Base-by-base conservation (phyloP, 1,140 invertebrate genomes). In the Cydia fagiglandana region DNA sequence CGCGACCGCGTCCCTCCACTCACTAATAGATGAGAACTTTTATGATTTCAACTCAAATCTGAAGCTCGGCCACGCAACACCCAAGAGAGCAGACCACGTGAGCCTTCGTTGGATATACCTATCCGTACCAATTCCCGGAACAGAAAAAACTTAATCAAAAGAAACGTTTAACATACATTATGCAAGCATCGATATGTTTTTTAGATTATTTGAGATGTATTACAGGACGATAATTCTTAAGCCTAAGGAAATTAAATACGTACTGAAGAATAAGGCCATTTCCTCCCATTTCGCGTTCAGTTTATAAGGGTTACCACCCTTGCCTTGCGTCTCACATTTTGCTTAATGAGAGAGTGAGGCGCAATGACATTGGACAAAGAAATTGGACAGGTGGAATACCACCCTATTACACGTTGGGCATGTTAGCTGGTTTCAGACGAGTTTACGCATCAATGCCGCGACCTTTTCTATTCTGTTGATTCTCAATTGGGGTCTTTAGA, bases 1-100 rank as follows among this genome's bases (percentile, higher is more conserved):
- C 68, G 41, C 78, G 4, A 66, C 75, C 74, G 73, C 73, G 64
- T 74, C 50, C 64, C 73, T 73, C 77, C 64, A 75, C 74, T 74
- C 82, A 64, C 80, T 91, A 90, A 90, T 91, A 89, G 85, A 90
- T 81, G 89, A 86, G 86, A 90, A 92, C 90, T 92, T 92, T 91
- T 92, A 92, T 92, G 89, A 92, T 92, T 91, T 91, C 87, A 90
- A 91, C 87, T 89, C 85, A 90, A 90, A 91, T 64, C 86, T 84
- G 80, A 84, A 81, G 83, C 82, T 83, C 78, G 80, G 76, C 77
- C 78, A 79, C 66, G 66, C 66, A 70, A 70, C 34, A 17, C 66
- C 66, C 66, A 41, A 41, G 66, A 70, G 66, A 70, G 3, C 15
- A n/a, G n/a, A 24, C 34, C 24, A 68, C 28, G 30, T 30, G 13